Evolutionary conservation across 2,797 vertebrate species (phyloP), one percentile per base, ranked within the genome.

Genomic region (Amblyraja radiata): DNA sequence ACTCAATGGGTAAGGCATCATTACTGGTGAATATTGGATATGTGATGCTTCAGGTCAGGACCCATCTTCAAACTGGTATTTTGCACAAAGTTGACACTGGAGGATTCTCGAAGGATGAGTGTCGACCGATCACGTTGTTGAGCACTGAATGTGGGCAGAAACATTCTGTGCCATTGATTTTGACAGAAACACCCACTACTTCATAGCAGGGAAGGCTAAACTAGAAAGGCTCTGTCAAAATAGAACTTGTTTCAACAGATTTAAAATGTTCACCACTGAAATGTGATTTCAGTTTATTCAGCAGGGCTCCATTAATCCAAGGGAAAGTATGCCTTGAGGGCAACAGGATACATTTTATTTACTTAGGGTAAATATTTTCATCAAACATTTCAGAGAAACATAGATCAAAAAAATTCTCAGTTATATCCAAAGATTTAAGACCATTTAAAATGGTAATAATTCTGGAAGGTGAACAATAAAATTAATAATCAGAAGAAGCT

Each of bases 321-420:
- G 16, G 78, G 21, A 79, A 39, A 79, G 14, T 79, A 18, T 79
- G 32, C 78, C 36, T 39, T 21, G 78, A 79, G 78, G 78, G 78
- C 78, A 39, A 79, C 78, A 79, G 78, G 78, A 79, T 79, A 14
- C 78, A 79, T 39, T 79, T 79, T 79, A 39, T 79, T 79, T 79
- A 79, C 78, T 79, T 79, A 79, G 78, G 78, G 14, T 79, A 79
- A 16, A 79, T 36, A 79, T 79, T 18, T 79, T 79, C 78, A 79
- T 79, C 78, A 39, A 79, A 79, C 78, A 21, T 18, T 79, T 79
- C 36, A 79, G 78, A 79, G 36, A 14, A 79, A 39, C 78, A 39
- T 6, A 36, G 36, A 39, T 21, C 78, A 79, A 79, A 79, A 18
- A 79, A 79, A 13, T 14, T 79, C 32, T 16, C 16, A 6, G 78